Evolutionary conservation across 2,888 invertebrate genomes (phyloP), one percentile per base, ranked within the genome.

Genomic region (Actias luna): DNA sequence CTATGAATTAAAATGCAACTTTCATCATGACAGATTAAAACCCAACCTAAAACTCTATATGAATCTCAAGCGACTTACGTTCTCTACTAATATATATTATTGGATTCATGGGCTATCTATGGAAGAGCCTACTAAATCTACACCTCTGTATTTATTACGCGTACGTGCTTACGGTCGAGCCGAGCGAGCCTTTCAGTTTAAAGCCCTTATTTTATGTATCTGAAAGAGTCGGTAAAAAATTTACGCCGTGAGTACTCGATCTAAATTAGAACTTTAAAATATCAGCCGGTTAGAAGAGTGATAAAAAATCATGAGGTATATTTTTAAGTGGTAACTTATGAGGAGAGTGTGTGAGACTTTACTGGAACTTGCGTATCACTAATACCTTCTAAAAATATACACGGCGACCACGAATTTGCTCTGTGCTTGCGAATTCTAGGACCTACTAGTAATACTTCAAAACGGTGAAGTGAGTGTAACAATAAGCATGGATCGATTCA

Each of bases 121-220:
- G 67, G 65, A 70, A 74, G 71, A 75, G 73, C 77, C 77, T 78
- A 75, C 76, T 80, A 83, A 83, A 83, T 80, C 81, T 80, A 73
- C 69, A 69, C 69, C 64, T 63, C 65, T 63, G 70, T 83, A 80
- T 83, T 84, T 82, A 84, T 80, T 77, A 72, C 62, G 65, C 60
- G 69, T 61, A 80, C 85, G 85, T 85, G 85, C 71, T 74, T 69
- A 72, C 72, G 75, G 67, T 67, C 66, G 58, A 14, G 18, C 55
- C 35, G 25, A 36, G 36, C 35, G 5, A 12, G 16, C 27, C 22
- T 57, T 57, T 61, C 36, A 64, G 59, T 60, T 35, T 33, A 58
- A 63, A 50, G 18, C 25, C 42, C 46, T 63, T 39, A 42, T 29
- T 55, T 61, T 52, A 55, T 27, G 63, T 57, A 39, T 57, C 33